A percentile compares a stretch with the other conserved stretches of the same genome.
These are phyloP conservation scores for Hypotaenidia okinawae DNA, from an alignment of 2,797 vertebrate genomes.

Conservation along the genomic window DNA sequence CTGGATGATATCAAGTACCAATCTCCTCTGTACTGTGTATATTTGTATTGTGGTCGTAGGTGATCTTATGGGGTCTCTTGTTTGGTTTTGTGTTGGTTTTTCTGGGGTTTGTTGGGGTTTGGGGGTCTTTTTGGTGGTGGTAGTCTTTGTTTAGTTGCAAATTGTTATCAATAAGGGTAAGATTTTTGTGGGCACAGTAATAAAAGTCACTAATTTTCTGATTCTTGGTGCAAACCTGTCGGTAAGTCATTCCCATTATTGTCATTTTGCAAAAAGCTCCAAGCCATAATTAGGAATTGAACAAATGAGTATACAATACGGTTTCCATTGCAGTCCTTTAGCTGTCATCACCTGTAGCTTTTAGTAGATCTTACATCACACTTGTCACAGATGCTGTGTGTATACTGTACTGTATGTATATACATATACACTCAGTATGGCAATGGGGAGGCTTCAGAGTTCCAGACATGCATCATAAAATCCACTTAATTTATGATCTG, in stretches of 20 bases:
- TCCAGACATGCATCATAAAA: neutral
- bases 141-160: neutral
- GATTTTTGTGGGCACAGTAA: neutral
- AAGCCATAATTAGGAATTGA: neutral
- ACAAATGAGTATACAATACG: neutral
- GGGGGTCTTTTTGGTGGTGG: neutral
- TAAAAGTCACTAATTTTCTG: neutral
- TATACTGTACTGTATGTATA: neutral
- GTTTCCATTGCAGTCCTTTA: neutral
- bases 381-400: neutral
- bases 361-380: neutral
- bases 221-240: constrained; percentile 33
- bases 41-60: neutral
- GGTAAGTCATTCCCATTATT: constrained; percentile 69
- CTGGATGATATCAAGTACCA: neutral
- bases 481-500: neutral
- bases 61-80: neutral
- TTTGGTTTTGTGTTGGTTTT: neutral
- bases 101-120: neutral
- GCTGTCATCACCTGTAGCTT: neutral
- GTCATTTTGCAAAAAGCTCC: constrained; percentile 44
- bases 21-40: neutral
- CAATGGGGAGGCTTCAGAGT: neutral
- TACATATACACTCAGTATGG: neutral
- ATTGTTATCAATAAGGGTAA: neutral